Evolutionary conservation across 2,797 vertebrate genomes (phyloP).

Genomic region (Takifugu rubripes): DNA sequence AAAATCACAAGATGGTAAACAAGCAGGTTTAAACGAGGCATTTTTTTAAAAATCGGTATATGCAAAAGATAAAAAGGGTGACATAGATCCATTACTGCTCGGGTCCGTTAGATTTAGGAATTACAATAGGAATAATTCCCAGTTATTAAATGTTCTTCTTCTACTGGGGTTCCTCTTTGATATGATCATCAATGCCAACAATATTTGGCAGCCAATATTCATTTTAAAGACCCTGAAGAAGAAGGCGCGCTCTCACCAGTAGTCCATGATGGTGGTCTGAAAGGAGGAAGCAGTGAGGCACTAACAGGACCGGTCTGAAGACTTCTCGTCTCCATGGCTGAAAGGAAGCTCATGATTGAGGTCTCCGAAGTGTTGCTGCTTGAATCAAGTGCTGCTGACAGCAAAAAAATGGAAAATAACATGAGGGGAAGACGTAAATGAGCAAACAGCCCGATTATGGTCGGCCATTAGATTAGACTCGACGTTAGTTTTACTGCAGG

Average conservation of each 20-base stretch:
- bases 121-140: no score
- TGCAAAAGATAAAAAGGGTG: no score
- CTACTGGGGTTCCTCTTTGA: neutral
- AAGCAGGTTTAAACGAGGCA: no score
- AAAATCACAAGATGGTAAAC: slow-evolving; percentile 1
- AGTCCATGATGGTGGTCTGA: slow-evolving; percentile 92
- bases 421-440: no score
- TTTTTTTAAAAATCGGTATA: no score
- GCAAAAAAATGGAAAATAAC: neutral
- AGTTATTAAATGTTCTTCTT: no score
- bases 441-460: neutral
- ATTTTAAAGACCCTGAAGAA: slow-evolving; percentile 6
- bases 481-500: no score
- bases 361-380: slow-evolving; percentile 90
- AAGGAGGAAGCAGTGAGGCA: slow-evolving; percentile 90
- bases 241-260: slow-evolving; percentile 73
- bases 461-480: no score
- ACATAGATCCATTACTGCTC: no score
- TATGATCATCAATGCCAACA: neutral
- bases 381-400: slow-evolving; percentile 84
- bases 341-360: slow-evolving; percentile 95
- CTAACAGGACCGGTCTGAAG: slow-evolving; percentile 92
- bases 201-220: neutral
- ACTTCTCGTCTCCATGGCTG: slow-evolving; percentile 89
- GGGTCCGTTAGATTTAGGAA: no score